Percentiles rank a stretch among this genome's conserved stretches.
phyloP scores from a whole-genome alignment of 2,797 vertebrate species.

The Urocyon cinereoargenteus region DNA sequence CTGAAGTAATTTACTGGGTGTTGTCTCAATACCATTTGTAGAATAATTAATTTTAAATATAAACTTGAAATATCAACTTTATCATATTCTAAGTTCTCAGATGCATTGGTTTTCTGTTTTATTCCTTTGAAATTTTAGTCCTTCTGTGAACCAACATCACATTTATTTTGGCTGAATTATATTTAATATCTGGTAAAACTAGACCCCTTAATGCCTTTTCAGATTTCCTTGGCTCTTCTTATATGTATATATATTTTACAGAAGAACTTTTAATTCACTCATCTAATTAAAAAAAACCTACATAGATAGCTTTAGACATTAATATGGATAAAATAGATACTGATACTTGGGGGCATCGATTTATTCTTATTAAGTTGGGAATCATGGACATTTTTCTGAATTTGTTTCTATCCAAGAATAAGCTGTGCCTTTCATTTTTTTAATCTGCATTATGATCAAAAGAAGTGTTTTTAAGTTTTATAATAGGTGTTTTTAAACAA shows the following conservation, averaged over 20 bases:
- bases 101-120: neutral
- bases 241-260: neutral
- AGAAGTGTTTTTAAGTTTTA: neutral
- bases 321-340: neutral
- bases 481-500: neutral
- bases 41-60: slow-evolving; percentile 1
- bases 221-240: neutral
- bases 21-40: neutral
- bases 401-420: neutral
- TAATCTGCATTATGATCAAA: neutral
- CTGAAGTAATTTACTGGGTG: neutral
- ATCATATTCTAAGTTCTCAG: neutral
- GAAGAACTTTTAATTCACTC: neutral
- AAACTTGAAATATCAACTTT: neutral
- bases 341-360: neutral
- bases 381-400: neutral
- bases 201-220: neutral
- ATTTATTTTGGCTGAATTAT: neutral
- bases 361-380: neutral
- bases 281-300: neutral
- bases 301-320: neutral
- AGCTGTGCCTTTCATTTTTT: neutral
- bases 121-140: neutral
- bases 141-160: neutral
- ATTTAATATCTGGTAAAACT: neutral